A percentile compares a stretch with the other conserved stretches of the same genome.
Conservation (phyloP, 1,140 invertebrate genomes). For the Drosophila nebulosa region DNA sequence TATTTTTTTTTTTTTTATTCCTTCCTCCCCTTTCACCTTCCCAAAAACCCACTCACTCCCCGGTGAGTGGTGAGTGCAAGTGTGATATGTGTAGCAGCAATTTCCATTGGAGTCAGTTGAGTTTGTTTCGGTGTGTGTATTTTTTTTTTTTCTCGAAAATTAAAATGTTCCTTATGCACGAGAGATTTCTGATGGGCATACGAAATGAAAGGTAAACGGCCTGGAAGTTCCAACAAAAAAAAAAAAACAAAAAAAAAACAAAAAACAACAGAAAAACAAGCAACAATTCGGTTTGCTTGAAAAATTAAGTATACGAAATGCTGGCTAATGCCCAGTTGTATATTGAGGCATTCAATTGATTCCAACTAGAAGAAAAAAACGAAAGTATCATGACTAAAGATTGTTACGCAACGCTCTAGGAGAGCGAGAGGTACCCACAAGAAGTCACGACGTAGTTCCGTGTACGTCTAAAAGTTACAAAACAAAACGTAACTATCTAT, state of each 20-base stretch:
- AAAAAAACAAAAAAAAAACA: no score
- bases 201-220: slow-evolving; percentile 66
- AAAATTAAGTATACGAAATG: neutral
- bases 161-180: slow-evolving; percentile 76
- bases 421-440: no score
- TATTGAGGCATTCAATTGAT: no score
- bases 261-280: slow-evolving; percentile 3
- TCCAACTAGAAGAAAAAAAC: no score
- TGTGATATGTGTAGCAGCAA: slow-evolving; percentile 66
- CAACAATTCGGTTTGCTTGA: slow-evolving; percentile 13
- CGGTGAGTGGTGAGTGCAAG: slow-evolving; percentile 20
- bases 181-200: slow-evolving; percentile 71
- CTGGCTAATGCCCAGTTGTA: slow-evolving; percentile 2
- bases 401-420: no score
- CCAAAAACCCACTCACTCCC: neutral
- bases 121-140: neutral
- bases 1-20: neutral
- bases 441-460: no score
- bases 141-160: slow-evolving; percentile 37
- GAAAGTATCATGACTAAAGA: no score
- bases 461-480: no score
- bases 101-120: slow-evolving; percentile 54
- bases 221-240: slow-evolving; percentile 62
- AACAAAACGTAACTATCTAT: no score
- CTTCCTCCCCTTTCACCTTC: neutral